phyloP scores from a whole-genome alignment of 2,797 vertebrate species.

The Amphiprion clarkii region DNA sequence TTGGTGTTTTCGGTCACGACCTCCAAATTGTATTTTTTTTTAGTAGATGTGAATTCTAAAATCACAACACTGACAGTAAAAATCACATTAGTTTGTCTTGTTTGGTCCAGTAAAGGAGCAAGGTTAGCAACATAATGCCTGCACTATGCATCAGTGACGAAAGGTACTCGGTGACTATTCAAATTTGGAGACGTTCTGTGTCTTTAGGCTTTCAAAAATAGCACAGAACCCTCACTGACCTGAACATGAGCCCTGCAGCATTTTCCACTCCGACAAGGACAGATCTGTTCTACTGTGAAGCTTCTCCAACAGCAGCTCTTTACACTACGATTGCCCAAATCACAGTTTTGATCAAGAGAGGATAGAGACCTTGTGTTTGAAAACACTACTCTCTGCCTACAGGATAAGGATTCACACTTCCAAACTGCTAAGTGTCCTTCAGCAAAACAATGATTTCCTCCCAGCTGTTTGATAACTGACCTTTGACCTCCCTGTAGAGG shows the following conservation, averaged over 20 bases:
- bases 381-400: not conserved
- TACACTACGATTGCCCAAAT: not conserved
- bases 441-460: not conserved
- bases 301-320: not conserved
- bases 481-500: slow-evolving; percentile 20
- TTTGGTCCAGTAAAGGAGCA: not conserved
- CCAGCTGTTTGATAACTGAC: slow-evolving; percentile 4
- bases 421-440: slow-evolving; percentile 17
- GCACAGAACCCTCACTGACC: slow-evolving; percentile 29
- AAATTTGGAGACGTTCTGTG: not conserved
- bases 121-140: not conserved
- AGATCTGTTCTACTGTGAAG: slow-evolving; percentile 4
- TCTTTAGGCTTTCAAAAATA: slow-evolving; percentile 16
- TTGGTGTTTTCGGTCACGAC: not conserved
- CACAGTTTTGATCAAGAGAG: slow-evolving; percentile 4
- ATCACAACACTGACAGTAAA: not conserved
- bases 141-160: not conserved
- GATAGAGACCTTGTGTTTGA: not conserved
- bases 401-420: slow-evolving; percentile 5
- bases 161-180: not conserved
- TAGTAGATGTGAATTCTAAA: not conserved
- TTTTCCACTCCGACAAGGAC: slow-evolving; percentile 5
- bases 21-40: not conserved
- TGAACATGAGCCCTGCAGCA: slow-evolving; percentile 23
- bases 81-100: not conserved